Evolutionary conservation across 2,888 invertebrate genomes (phyloP).

Genomic region (Phyllotreta cruciferae): DNA sequence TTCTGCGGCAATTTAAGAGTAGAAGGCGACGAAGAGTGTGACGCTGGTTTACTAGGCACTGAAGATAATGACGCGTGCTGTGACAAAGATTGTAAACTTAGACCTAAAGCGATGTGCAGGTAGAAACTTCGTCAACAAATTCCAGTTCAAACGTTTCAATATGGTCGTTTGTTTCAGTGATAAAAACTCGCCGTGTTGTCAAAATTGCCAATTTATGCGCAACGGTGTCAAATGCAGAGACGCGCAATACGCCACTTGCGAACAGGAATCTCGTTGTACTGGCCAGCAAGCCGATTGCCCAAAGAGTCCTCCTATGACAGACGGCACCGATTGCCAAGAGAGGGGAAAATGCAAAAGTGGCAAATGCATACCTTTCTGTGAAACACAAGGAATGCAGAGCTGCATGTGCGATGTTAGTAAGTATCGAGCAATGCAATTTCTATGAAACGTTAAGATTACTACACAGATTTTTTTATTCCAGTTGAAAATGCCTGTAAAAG

Average conservation of each 20-base stretch:
- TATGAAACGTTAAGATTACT: too few species aligned
- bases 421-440: conserved; percentile 43
- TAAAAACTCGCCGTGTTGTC: conserved; percentile 95
- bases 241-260: conserved; percentile 90
- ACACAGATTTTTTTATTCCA: conserved; percentile 58
- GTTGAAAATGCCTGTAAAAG: conserved; percentile 92
- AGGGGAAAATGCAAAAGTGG: conserved; percentile 89
- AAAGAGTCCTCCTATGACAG: conserved; percentile 84
- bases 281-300: conserved; percentile 84
- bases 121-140: conserved; percentile 50
- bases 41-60: conserved; percentile 91
- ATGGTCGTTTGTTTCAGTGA: conserved; percentile 69
- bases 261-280: conserved; percentile 89
- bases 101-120: conserved; percentile 91
- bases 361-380: conserved; percentile 94
- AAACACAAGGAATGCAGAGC: conserved; percentile 89
- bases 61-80: conserved; percentile 95
- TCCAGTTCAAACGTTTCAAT: background rate
- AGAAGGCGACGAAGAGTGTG: conserved; percentile 96
- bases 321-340: conserved; percentile 89
- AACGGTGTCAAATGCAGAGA: conserved; percentile 86
- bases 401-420: conserved; percentile 96
- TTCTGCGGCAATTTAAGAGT: conserved; percentile 96
- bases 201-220: conserved; percentile 87
- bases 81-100: conserved; percentile 88